phyloP scores from a whole-genome alignment of 2,888 invertebrate genomes.

The Andricus curvator region DNA sequence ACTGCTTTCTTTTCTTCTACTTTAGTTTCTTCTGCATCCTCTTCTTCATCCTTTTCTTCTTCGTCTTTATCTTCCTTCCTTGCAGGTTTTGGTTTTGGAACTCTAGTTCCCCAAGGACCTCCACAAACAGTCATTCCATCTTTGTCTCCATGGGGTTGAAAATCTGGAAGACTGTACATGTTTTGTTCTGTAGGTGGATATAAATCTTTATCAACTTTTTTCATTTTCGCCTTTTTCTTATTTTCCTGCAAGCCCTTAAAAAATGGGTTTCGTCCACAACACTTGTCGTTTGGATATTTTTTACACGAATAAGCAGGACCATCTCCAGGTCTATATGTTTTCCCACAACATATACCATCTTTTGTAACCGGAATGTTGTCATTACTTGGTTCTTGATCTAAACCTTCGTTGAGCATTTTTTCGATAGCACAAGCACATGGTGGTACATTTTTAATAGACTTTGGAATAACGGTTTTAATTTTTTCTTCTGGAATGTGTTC shows the following conservation, averaged over 20 bases:
- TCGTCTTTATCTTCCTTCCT: slow-evolving; percentile 55
- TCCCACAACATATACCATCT: slow-evolving; percentile 62
- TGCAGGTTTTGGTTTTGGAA: slow-evolving; percentile 53
- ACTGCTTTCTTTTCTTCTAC: slow-evolving; percentile 9
- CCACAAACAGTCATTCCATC: slow-evolving; percentile 63
- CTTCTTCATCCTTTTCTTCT: slow-evolving; percentile 52
- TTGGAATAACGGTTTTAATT: slow-evolving; percentile 46
- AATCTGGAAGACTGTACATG: slow-evolving; percentile 63
- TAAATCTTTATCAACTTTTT: neutral
- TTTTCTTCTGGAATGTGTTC: slow-evolving; percentile 58
- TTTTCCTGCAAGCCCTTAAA: slow-evolving; percentile 30
- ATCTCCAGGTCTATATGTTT: slow-evolving; percentile 62
- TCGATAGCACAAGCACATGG: slow-evolving; percentile 67
- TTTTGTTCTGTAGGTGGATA: slow-evolving; percentile 47
- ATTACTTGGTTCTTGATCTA: slow-evolving; percentile 49
- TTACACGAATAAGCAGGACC: slow-evolving; percentile 61
- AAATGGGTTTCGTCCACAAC: slow-evolving; percentile 48
- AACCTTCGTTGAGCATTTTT: slow-evolving; percentile 56
- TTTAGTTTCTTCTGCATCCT: neutral
- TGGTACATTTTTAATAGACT: slow-evolving; percentile 62
- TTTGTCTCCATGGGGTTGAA: slow-evolving; percentile 63
- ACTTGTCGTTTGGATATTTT: slow-evolving; percentile 53
- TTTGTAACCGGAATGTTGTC: slow-evolving; percentile 63
- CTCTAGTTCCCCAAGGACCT: slow-evolving; percentile 63
- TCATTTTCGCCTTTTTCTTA: slow-evolving; percentile 40